Evolutionary conservation across 2,797 vertebrate genomes (phyloP), one percentile per base, ranked within the genome.

Genomic region (Centropyge bicolor): DNA sequence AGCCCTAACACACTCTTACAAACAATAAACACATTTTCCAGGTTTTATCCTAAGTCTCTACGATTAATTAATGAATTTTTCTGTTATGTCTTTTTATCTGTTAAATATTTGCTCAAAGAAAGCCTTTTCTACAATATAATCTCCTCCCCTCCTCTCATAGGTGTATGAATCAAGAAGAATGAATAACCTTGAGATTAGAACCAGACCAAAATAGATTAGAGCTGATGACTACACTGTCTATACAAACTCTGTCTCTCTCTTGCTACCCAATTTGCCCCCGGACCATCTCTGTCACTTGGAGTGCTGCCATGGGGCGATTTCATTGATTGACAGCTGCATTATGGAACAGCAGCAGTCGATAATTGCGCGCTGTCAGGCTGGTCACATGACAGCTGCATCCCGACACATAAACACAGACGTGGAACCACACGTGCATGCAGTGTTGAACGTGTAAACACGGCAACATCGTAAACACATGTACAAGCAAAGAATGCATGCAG

Each of bases 261-360:
- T 55, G 55, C 61, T 63, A n/a, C 36, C 38, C 54, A n/a, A 74
- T 22, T 22, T 76, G 52, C 89, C 48, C 40, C 60, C 11, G 19
- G 61, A 56, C 8, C 56, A 14, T n/a, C 35, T 49, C 70, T 22
- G 78, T 59, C 78, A 64, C 72, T 79, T 24, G 0, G 24, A 63
- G 38, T 16, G 56, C 70, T 31, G 70, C 54, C 63, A 17, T 38
- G 40, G 68, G 81, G 75, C 40, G 0, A 17, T 36, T 52, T 35
- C 56, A 36, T 20, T 84, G 88, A 91, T 49, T 86, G 88, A 91
- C 88, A 86, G 85, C 70, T 71, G 76, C 63, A 82, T 86, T 82
- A 81, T 72, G 24, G 77, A 55, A 80, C 22, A 54, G 69, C 16
- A 70, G 76, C 83, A 70, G 86, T 62, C 73, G 46, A 78, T 87